Evolutionary conservation across 2,888 invertebrate genomes (phyloP).

Genomic region (Brachypterus glaber): DNA sequence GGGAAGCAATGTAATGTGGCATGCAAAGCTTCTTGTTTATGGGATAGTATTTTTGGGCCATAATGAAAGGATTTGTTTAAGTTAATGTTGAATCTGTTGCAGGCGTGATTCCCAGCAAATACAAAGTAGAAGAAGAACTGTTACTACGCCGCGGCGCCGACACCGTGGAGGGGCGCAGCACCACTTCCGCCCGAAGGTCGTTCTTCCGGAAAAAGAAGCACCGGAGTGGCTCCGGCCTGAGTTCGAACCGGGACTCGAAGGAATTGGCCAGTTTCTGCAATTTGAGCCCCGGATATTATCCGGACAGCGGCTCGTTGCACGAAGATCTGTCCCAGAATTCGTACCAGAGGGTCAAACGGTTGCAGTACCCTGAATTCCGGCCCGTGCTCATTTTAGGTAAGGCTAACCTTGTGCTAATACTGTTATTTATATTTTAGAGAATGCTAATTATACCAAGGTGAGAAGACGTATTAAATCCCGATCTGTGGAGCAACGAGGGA

Average conservation of each 20-base stretch:
- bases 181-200: conserved; percentile 75
- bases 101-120: conserved; percentile 94
- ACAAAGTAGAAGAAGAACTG: conserved; percentile 89
- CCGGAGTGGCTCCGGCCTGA: conserved; percentile 46
- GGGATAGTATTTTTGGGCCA: too few species aligned
- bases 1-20: too few species aligned
- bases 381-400: conserved; percentile 89
- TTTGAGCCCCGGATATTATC: conserved; percentile 82
- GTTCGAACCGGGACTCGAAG: conserved; percentile 72
- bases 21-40: too few species aligned
- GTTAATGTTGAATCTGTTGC: too few species aligned
- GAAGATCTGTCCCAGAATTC: conserved; percentile 71
- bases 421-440: too few species aligned
- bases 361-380: conserved; percentile 79
- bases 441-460: too few species aligned
- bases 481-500: too few species aligned
- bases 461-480: too few species aligned
- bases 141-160: conserved; percentile 70
- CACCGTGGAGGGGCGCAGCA: conserved; percentile 58
- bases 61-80: too few species aligned
- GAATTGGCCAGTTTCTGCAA: conserved; percentile 91
- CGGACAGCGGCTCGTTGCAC: conserved; percentile 73
- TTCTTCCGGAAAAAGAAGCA: conserved; percentile 85
- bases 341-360: conserved; percentile 83
- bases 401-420: too few species aligned